A percentile compares a stretch with the other conserved stretches of the same genome.
Evolutionary conservation across 1,140 invertebrate species (phyloP).

Genomic region (roundworm (Caenorhabditis elegans)): DNA sequence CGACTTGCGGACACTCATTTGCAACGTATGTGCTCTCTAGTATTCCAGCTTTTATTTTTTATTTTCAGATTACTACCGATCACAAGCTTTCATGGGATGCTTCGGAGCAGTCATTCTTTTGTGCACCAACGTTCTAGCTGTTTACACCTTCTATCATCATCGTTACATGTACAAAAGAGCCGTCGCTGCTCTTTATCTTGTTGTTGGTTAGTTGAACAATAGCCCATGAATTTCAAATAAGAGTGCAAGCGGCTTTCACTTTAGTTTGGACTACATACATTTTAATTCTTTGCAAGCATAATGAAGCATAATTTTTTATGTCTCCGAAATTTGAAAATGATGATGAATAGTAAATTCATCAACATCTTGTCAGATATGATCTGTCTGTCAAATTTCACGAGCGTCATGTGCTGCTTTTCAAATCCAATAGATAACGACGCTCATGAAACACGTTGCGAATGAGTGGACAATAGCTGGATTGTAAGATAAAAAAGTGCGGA

Average conservation of each 20-base stretch:
- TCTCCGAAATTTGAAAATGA: too few relatives aligned
- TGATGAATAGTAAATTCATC: background rate
- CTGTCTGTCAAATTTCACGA: background rate
- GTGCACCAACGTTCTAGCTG: slow-evolving; percentile 53
- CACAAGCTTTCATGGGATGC: slow-evolving; percentile 59
- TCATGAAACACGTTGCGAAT: too few relatives aligned
- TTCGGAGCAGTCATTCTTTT: slow-evolving; percentile 56
- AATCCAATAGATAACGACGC: background rate
- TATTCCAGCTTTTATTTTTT: too few relatives aligned
- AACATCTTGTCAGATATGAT: background rate
- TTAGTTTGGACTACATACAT: too few relatives aligned
- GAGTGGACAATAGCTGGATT: too few relatives aligned
- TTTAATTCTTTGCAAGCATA: too few relatives aligned
- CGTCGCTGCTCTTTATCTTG: slow-evolving; percentile 51
- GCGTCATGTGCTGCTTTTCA: background rate
- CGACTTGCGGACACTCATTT: slow-evolving; percentile 56
- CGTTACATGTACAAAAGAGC: slow-evolving; percentile 61
- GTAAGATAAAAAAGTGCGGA: too few relatives aligned
- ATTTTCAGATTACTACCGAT: slow-evolving; percentile 61
- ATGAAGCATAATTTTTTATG: too few relatives aligned
- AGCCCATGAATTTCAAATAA: background rate
- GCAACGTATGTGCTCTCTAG: slow-evolving; percentile 51
- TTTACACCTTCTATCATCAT: slow-evolving; percentile 61
- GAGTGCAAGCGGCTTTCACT: background rate
- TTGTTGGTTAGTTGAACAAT: slow-evolving; percentile 51